phyloP scores from a whole-genome alignment of 2,113 vertebrate species.

The Myotis davidii region DNA sequence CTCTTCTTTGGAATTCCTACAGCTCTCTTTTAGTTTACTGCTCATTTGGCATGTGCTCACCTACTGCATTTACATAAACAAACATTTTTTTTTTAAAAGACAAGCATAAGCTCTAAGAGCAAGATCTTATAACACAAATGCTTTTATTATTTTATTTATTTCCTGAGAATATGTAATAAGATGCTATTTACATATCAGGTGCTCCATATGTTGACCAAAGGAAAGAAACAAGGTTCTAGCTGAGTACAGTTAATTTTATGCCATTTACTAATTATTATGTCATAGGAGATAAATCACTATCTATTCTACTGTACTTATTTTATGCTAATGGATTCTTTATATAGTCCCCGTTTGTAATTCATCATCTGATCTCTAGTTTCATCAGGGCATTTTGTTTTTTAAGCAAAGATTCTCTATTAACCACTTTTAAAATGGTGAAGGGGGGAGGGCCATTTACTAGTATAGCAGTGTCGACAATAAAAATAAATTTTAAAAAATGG shows the following conservation, averaged over 20 bases:
- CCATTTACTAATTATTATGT: constrained; percentile 38
- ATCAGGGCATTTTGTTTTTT: constrained; percentile 3
- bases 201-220: background rate
- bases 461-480: background rate
- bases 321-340: constrained; percentile 36
- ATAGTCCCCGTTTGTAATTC: constrained; percentile 10
- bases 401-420: constrained; percentile 12
- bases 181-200: background rate
- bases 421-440: background rate
- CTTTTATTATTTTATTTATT: constrained; percentile 10
- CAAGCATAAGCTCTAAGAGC: background rate
- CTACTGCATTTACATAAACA: background rate
- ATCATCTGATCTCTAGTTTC: constrained; percentile 32
- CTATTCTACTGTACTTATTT: background rate
- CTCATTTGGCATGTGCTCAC: background rate
- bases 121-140: constrained; percentile 23
- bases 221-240: constrained; percentile 48
- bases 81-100: constrained; percentile 6
- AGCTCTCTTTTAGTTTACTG: background rate
- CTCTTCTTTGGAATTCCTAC: background rate
- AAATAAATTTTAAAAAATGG: background rate
- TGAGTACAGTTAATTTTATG: constrained; percentile 35
- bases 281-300: constrained; percentile 21
- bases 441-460: too few species aligned
- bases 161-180: background rate